Percentiles rank a stretch among this genome's conserved stretches.
Evolutionary conservation across 2,888 invertebrate genomes (phyloP).

Genomic region (Amphimallon solstitiale): DNA sequence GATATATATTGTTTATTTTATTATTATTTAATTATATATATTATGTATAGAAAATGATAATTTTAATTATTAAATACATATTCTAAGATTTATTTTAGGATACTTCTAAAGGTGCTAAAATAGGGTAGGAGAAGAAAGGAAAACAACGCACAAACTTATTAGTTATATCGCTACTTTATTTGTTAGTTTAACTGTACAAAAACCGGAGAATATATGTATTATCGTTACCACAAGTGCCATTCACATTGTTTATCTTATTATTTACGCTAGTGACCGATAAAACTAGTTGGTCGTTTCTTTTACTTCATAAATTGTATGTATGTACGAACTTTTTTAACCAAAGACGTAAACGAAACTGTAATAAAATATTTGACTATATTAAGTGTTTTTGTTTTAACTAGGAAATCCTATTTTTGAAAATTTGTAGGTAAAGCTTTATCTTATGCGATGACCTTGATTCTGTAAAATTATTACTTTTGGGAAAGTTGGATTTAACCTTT

Average conservation of each 20-base stretch:
- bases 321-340: constrained; percentile 41
- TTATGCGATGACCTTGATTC: no score
- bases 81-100: no score
- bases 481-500: no score
- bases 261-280: constrained; percentile 36
- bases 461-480: no score
- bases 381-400: constrained; percentile 10
- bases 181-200: no score
- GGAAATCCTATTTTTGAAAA: neutral
- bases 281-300: constrained; percentile 23
- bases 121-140: neutral
- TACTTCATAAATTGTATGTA: constrained; percentile 15
- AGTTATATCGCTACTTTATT: constrained; percentile 12
- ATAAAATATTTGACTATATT: constrained; percentile 20
- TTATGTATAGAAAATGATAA: no score
- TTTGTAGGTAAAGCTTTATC: no score
- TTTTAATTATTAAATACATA: no score
- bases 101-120: constrained; percentile 29
- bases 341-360: constrained; percentile 35
- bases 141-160: constrained; percentile 25
- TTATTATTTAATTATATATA: no score
- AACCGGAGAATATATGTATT: no score
- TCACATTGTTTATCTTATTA: constrained; percentile 33
- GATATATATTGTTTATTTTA: constrained; percentile 17
- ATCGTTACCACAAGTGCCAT: constrained; percentile 48